Evolutionary conservation across 37 sponge, comb jelly and placozoan genomes (phyloP).

Genomic region (Spongilla lacustris): DNA sequence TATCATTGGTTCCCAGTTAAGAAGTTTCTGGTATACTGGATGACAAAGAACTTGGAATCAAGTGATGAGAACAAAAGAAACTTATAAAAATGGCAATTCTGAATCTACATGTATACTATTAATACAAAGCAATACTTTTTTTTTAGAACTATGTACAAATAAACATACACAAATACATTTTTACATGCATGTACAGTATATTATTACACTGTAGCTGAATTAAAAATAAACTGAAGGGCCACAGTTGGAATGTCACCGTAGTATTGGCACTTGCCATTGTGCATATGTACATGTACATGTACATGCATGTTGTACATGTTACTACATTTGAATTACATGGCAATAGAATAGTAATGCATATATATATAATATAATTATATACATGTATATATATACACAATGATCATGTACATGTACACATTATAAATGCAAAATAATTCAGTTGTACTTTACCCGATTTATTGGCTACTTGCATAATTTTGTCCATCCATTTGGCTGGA

Average conservation of each 20-base stretch:
- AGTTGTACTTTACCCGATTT: conserved; percentile 58
- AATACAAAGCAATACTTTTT: too few species aligned
- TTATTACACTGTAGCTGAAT: background rate
- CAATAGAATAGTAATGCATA: too few species aligned
- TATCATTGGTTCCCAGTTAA: conserved; percentile 61
- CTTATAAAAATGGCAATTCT: too few species aligned
- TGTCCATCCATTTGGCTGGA: conserved; percentile 50
- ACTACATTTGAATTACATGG: too few species aligned
- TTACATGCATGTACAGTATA: background rate
- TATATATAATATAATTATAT: background rate
- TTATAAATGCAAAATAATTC: too few species aligned
- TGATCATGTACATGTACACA: background rate
- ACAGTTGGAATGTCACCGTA: too few species aligned
- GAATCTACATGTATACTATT: too few species aligned
- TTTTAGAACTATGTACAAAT: too few species aligned
- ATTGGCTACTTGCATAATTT: conserved; percentile 22
- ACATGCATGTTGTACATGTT: background rate
- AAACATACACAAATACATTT: too few species aligned
- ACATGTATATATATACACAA: too few species aligned
- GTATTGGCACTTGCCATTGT: background rate
- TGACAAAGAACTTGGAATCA: background rate
- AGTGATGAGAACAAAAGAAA: too few species aligned
- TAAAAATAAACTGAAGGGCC: too few species aligned
- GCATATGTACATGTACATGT: background rate
- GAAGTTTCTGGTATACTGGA: conserved; percentile 59